Evolutionary conservation across 2,797 vertebrate genomes (phyloP).

Genomic region (Parauchenoglanis punctatus): DNA sequence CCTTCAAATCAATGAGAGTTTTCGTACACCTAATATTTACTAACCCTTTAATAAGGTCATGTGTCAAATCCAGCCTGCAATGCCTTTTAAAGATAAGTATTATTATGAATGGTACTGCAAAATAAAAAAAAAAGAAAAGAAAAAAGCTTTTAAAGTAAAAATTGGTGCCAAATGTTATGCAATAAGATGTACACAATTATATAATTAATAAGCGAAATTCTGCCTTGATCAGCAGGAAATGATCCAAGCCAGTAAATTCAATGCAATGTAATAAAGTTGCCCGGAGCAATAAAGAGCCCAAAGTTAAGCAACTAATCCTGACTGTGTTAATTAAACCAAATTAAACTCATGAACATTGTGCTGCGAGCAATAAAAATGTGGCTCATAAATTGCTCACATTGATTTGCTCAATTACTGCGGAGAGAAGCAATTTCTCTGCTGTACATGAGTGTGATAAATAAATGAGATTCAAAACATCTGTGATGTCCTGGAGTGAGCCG

Average conservation of each 20-base stretch:
- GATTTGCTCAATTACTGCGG: neutral
- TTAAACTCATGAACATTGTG: neutral
- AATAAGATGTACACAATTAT: neutral
- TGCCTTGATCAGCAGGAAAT: neutral
- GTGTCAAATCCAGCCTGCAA: neutral
- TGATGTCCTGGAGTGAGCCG: neutral
- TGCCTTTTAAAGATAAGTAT: neutral
- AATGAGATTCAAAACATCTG: neutral
- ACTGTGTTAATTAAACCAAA: conserved; percentile 11
- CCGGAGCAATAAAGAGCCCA: neutral
- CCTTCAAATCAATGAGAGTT: neutral
- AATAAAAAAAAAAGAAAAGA: neutral
- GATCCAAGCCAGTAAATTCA: neutral
- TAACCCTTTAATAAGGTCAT: neutral
- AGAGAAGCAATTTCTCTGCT: neutral
- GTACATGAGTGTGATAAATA: neutral
- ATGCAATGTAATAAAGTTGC: neutral
- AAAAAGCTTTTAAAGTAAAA: neutral
- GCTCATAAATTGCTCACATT: neutral
- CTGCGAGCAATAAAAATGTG: neutral
- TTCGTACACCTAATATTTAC: neutral
- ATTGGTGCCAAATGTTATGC: neutral
- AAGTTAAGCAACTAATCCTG: neutral
- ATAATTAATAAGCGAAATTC: neutral
- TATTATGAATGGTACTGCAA: neutral